Evolutionary conservation across 2,113 vertebrate genomes (phyloP).

Genomic region (Salminus brasiliensis): DNA sequence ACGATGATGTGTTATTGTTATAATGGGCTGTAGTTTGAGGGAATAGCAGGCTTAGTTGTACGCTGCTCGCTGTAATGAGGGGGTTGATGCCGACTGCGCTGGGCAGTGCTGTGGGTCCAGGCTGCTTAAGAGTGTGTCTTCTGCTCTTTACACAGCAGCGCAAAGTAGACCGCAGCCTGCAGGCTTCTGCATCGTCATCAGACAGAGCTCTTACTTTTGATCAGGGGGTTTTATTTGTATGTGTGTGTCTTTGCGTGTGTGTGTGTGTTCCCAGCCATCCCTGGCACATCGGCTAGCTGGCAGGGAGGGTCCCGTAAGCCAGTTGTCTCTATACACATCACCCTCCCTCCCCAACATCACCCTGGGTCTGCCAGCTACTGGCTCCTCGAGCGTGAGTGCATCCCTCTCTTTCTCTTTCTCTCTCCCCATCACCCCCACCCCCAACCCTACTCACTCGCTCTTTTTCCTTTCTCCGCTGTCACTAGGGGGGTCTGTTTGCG

Average conservation of each 20-base stretch:
- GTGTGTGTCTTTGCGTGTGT: constrained; percentile 48
- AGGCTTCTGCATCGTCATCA: background rate
- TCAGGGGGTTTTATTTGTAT: constrained; percentile 41
- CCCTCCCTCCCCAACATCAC: constrained; percentile 98
- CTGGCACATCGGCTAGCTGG: constrained; percentile 87
- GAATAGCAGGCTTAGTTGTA: background rate
- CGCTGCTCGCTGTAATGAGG: background rate
- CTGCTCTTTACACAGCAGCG: background rate
- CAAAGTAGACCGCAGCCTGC: background rate
- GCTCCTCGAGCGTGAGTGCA: constrained; percentile 87
- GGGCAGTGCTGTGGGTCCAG: background rate
- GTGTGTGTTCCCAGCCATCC: constrained; percentile 76
- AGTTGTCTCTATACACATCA: constrained; percentile 94
- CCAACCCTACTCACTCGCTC: constrained; percentile 32
- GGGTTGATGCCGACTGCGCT: background rate
- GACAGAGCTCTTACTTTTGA: constrained; percentile 50
- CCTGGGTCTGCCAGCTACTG: constrained; percentile 90
- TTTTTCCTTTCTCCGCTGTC: background rate
- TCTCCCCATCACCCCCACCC: background rate
- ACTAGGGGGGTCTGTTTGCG: background rate
- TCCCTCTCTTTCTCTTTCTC: constrained; percentile 17
- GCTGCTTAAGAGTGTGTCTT: constrained; percentile 5
- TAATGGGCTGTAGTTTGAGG: background rate
- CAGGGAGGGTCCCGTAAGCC: constrained; percentile 86
- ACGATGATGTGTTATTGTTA: no score